Percentiles rank a stretch among this genome's conserved stretches.
These are phyloP conservation scores for Dendrocopos noguchii DNA, from an alignment of 2,113 vertebrate genomes.

Conservation along the genomic window DNA sequence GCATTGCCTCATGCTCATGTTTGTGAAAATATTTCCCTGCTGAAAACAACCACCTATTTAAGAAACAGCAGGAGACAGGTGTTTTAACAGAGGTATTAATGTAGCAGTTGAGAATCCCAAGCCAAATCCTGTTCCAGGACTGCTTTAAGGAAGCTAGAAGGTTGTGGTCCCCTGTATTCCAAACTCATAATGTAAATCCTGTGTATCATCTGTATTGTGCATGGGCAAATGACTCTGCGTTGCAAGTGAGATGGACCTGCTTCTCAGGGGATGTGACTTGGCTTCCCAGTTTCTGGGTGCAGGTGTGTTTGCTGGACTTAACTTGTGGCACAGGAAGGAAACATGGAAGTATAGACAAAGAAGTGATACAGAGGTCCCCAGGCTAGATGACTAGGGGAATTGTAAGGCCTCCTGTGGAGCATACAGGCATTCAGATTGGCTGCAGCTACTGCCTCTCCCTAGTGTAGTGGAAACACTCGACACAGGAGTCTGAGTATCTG, in stretches of 20 bases:
- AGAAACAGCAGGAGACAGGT: not conserved
- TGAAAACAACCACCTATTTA: not conserved
- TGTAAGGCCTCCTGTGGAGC: not conserved
- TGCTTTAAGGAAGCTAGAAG: not conserved
- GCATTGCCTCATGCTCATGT: not conserved
- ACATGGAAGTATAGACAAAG: not conserved
- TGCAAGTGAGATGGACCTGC: not conserved
- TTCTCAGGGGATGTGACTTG: not conserved
- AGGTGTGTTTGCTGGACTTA: not conserved
- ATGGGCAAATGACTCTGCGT: rapidly evolving
- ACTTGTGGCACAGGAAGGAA: not conserved
- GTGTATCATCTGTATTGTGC: not conserved
- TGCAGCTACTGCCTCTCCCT: not conserved
- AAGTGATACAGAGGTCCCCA: not conserved
- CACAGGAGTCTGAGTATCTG: not conserved
- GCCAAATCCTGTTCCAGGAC: not conserved
- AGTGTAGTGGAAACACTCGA: no score
- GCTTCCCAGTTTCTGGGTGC: not conserved
- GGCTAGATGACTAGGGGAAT: no score
- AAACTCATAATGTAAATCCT: not conserved
- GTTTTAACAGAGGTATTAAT: not conserved
- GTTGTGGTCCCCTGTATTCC: not conserved
- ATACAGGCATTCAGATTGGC: rapidly evolving
- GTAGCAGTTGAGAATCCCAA: not conserved
- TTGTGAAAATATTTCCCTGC: not conserved